Base-by-base conservation (phyloP, 1,140 invertebrate species). In the Luehdorfia chinensis region DNA sequence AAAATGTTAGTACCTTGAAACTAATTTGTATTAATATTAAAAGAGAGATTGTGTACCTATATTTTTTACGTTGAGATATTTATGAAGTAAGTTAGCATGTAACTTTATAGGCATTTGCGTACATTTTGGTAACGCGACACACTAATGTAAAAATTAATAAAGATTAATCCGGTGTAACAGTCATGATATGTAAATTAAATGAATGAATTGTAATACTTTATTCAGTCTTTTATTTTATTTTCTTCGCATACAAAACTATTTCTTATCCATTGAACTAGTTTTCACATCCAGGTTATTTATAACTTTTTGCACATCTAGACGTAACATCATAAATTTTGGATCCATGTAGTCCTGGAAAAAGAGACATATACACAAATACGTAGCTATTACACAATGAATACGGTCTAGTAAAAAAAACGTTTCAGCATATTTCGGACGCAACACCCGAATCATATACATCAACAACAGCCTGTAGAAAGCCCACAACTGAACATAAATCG, bases 41-140 rank as follows among this genome's bases (percentile, higher is more conserved):
- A 65, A 39, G 60, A 63, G 55, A 72, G 39, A 67, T 56, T 62
- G 50, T 70, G 66, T 81, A 76, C 63, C 62, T 73, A 70, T 78
- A 80, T 83, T 80, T 43, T 81, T 83, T 81, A 78, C 66, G 75
- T 68, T 71, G 67, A 78, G 50, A 70, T 79, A 76, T 72, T 72
- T 64, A 71, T 65, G 56, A 60, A 55, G n/a, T n/a, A n/a, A 68
- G 61, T 55, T 75, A 72, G 60, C 33, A 50, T 48, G 41, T 62
- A 64, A 44, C 31, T 51, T 47, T 47, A n/a, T n/a, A n/a, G n/a
- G 66, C 50, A 68, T 81, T 80, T 79, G 71, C 80, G 76, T 79
- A 80, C 60, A 80, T 79, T 84, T 77, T 81, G 69, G 75, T 81
- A 81, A 78, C 65, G n/a, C n/a, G n/a, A n/a, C n/a, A n/a, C n/a